phyloP scores from a whole-genome alignment of 2,113 vertebrate species.

The Eurypyga helias region DNA sequence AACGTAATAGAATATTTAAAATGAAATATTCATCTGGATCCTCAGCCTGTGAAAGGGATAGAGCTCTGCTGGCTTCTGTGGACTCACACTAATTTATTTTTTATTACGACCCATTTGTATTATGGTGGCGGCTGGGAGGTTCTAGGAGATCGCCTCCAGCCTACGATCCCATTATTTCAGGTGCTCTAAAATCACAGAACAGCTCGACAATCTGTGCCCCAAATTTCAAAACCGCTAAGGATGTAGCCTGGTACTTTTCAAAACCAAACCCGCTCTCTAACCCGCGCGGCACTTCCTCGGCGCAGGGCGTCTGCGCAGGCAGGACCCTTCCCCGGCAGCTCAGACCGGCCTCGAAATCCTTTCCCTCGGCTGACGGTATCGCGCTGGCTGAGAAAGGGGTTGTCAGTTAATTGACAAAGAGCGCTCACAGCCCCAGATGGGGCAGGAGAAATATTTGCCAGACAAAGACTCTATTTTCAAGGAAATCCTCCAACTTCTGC shows the following conservation, averaged over 20 bases:
- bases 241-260: slow-evolving; percentile 45
- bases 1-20: background rate
- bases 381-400: background rate
- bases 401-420: background rate
- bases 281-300: background rate
- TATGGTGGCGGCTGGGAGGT: background rate
- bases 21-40: slow-evolving; percentile 48
- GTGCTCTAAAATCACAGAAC: slow-evolving; percentile 12
- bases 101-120: slow-evolving; percentile 55
- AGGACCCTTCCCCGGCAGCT: background rate
- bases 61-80: slow-evolving; percentile 42
- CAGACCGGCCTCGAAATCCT: background rate
- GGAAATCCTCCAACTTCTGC: background rate
- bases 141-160: slow-evolving; percentile 27
- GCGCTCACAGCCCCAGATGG: background rate
- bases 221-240: slow-evolving; percentile 46
- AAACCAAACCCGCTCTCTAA: background rate
- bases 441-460: background rate
- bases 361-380: background rate
- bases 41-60: background rate
- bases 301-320: background rate
- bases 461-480: slow-evolving; percentile 52
- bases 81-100: slow-evolving; percentile 53
- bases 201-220: slow-evolving; percentile 5
- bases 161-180: background rate